Conservation (phyloP, 2,797 vertebrate species). For the Falco berigora region DNA sequence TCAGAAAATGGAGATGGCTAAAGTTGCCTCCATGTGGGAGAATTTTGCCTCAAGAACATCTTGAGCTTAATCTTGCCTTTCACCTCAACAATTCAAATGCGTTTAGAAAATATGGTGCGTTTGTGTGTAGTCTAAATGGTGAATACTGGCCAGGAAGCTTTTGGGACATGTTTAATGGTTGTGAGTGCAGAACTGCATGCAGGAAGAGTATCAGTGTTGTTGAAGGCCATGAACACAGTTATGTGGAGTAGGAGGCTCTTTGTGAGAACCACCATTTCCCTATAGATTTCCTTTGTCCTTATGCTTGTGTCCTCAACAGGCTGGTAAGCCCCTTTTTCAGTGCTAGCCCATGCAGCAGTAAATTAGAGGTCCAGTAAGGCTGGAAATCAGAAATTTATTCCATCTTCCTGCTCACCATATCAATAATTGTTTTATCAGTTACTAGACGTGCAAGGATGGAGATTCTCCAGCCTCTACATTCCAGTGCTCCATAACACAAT, state of each 20-base stretch:
- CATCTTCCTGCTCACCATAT: neutral
- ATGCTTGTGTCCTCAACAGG: neutral
- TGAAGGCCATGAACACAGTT: neutral
- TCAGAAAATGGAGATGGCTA: neutral
- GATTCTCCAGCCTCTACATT: neutral
- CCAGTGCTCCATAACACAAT: neutral
- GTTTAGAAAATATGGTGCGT: neutral
- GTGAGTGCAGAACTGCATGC: neutral
- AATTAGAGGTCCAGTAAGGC: neutral
- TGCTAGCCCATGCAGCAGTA: neutral
- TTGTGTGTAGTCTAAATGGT: neutral
- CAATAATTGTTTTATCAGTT: neutral
- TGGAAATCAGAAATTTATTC: neutral
- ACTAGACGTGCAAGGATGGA: neutral
- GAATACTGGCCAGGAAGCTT: neutral
- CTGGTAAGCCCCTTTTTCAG: neutral
- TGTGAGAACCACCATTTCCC: neutral
- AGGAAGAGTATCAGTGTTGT: neutral
- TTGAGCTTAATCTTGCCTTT: neutral
- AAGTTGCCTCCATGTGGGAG: neutral
- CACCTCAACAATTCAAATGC: neutral
- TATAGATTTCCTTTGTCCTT: neutral
- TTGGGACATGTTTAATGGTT: neutral
- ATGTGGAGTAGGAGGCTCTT: neutral
- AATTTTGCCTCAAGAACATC: neutral